A percentile compares a stretch with the other conserved stretches of the same genome.
phyloP scores from a whole-genome alignment of 2,113 vertebrate species.

The Hippocampus abdominalis region DNA sequence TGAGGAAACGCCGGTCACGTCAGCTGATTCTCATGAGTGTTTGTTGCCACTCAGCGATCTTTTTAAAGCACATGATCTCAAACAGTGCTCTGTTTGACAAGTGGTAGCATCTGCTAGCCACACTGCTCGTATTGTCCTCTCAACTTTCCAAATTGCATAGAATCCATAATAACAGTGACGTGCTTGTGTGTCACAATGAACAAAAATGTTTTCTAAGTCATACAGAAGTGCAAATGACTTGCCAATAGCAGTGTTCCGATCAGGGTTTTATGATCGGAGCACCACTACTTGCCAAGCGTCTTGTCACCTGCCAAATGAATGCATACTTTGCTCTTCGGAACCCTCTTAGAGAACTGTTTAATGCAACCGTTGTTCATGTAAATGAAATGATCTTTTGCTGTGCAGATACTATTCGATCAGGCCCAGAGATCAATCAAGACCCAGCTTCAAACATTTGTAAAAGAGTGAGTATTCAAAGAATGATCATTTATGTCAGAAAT shows the following conservation, averaged over 20 bases:
- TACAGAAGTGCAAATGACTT: not conserved
- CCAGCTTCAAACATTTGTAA: slow-evolving; percentile 92
- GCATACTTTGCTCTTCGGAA: not conserved
- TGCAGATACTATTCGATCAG: slow-evolving; percentile 95
- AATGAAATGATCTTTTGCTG: not conserved
- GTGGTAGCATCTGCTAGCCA: slow-evolving; percentile 30
- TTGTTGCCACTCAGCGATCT: slow-evolving; percentile 48
- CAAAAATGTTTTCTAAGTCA: not conserved
- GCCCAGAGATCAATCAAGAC: slow-evolving; percentile 95
- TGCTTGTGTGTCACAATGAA: slow-evolving; percentile 16
- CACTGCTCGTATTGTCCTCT: slow-evolving; percentile 51
- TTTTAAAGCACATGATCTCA: slow-evolving; percentile 49
- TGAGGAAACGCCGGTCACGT: slow-evolving; percentile 38
- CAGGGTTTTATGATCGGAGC: no score
- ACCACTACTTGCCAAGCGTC: slow-evolving; percentile 6
- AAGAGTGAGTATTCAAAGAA: slow-evolving; percentile 84
- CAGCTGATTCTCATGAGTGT: slow-evolving; percentile 61
- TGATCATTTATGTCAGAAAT: not conserved
- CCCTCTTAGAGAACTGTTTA: not conserved
- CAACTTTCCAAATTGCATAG: slow-evolving; percentile 1
- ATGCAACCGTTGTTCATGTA: slow-evolving; percentile 3
- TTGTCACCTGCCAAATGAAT: not conserved
- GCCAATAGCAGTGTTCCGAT: not conserved
- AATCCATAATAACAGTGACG: slow-evolving; percentile 5
- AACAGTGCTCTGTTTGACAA: slow-evolving; percentile 52